A percentile compares a stretch with the other conserved stretches of the same genome.
Conservation (phyloP, 2,113 vertebrate species). For the Ardeotis arabs region DNA sequence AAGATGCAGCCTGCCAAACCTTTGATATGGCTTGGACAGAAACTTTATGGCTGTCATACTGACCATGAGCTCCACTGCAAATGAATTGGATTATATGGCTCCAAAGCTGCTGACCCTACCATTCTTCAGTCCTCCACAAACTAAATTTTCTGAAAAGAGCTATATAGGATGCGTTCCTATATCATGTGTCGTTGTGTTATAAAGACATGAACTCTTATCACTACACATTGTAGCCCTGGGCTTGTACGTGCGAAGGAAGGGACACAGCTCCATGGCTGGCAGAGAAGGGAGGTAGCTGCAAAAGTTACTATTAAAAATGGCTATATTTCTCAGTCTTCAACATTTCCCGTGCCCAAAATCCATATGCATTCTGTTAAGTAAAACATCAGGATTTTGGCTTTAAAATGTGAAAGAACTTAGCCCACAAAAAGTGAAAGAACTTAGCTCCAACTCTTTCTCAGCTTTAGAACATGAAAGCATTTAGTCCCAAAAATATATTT, state of each 20-base stretch:
- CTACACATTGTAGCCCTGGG: not conserved
- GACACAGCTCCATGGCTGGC: not conserved
- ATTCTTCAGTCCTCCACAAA: not conserved
- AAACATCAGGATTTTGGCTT: not conserved
- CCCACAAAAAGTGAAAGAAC: not conserved
- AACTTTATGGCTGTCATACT: not conserved
- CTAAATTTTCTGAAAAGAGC: not conserved
- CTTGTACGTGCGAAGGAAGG: fast-evolving
- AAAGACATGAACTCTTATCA: not conserved
- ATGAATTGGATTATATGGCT: not conserved
- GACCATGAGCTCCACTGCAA: not conserved
- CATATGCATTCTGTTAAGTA: not conserved
- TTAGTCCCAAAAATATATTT: not conserved
- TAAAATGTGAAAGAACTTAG: not conserved
- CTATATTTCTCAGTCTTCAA: not conserved
- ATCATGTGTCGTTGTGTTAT: not conserved
- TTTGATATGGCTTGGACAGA: not conserved
- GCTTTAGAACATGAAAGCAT: not conserved
- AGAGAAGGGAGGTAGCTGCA: not conserved
- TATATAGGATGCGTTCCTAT: not conserved
- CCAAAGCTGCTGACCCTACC: not conserved
- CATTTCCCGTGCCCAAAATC: not conserved
- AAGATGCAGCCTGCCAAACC: not conserved
- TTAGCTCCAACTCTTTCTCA: not conserved
- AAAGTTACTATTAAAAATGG: not conserved